phyloP scores from a whole-genome alignment of 1,140 invertebrate genomes.

The Lepidurus couesii region DNA sequence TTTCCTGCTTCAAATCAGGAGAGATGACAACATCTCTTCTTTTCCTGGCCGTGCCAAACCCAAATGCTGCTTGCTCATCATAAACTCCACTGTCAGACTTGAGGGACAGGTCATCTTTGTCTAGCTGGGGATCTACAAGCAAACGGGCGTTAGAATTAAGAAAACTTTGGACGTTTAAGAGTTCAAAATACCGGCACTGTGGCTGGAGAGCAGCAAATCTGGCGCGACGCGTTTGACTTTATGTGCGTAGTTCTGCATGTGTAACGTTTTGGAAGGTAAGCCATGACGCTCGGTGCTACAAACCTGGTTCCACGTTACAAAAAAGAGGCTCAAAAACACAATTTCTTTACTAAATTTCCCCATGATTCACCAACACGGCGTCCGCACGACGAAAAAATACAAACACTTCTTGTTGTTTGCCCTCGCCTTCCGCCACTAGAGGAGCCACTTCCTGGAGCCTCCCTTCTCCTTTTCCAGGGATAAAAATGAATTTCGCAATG shows the following conservation, averaged over 20 bases:
- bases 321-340: constrained; percentile 1
- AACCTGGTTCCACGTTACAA: background rate
- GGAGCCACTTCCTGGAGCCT: background rate
- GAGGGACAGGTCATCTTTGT: background rate
- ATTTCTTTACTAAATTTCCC: constrained; percentile 20
- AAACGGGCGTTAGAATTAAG: background rate
- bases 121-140: background rate
- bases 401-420: background rate
- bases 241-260: background rate
- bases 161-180: background rate
- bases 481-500: background rate
- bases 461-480: background rate
- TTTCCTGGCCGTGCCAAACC: background rate
- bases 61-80: background rate
- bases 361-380: background rate
- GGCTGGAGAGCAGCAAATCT: background rate
- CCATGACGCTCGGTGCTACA: background rate
- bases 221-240: background rate
- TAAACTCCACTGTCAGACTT: background rate
- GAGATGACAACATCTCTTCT: background rate
- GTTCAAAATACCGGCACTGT: constrained; percentile 3
- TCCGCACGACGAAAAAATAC: background rate
- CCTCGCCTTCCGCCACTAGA: background rate
- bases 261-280: background rate
- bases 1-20: background rate